phyloP scores from a whole-genome alignment of 2,888 invertebrate species.

The Megalurothrips usitatus region DNA sequence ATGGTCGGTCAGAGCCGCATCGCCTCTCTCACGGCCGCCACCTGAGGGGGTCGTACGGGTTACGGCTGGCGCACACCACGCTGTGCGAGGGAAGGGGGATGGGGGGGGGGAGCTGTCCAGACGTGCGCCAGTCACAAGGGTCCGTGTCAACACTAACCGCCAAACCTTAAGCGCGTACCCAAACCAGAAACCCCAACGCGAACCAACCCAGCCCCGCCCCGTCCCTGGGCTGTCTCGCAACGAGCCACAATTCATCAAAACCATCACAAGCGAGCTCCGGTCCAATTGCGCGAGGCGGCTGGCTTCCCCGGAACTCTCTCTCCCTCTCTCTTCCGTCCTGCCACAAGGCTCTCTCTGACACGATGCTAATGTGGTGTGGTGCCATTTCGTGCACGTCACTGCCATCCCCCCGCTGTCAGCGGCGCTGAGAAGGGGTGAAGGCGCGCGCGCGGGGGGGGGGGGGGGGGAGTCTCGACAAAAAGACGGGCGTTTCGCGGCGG shows the following conservation, averaged over 20 bases:
- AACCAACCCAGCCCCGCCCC: not conserved
- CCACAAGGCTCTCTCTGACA: not conserved
- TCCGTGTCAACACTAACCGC: too few relatives aligned
- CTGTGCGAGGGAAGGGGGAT: too few relatives aligned
- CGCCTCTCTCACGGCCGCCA: not conserved
- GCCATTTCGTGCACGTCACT: not conserved
- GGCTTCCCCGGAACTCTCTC: not conserved
- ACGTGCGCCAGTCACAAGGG: too few relatives aligned
- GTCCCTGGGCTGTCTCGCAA: too few relatives aligned
- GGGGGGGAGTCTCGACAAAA: not conserved
- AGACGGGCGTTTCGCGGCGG: not conserved
- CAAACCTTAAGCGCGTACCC: too few relatives aligned
- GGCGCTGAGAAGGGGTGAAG: not conserved
- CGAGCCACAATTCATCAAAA: too few relatives aligned
- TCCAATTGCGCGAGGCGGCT: too few relatives aligned
- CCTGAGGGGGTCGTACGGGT: not conserved
- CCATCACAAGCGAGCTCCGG: too few relatives aligned
- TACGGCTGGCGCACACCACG: not conserved
- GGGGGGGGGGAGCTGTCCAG: too few relatives aligned
- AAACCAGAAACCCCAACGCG: too few relatives aligned
- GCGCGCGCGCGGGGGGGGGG: not conserved
- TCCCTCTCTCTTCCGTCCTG: not conserved
- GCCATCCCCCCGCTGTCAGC: not conserved
- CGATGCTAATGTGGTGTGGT: constrained; percentile 10
- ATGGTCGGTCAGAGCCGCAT: constrained; percentile 3